Base-by-base conservation (phyloP, 1,140 invertebrate species). In the Globodera ellingtonae region DNA sequence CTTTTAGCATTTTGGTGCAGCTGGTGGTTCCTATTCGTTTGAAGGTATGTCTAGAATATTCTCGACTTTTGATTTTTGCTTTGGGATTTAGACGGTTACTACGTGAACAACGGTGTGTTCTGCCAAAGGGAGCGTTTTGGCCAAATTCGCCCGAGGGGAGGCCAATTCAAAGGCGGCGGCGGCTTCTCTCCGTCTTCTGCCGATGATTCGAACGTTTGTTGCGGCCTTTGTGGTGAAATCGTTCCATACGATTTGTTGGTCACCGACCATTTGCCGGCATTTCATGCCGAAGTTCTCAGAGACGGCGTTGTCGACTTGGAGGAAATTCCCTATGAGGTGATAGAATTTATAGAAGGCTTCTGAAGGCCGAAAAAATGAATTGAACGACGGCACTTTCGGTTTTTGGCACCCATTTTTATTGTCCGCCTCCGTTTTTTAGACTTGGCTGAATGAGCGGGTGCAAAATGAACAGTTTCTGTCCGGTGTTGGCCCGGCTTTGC, bases 221-320 rank as follows among this genome's bases (percentile, higher is more conserved):
- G 87, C 52, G 88, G 88, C 13, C 65, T 89, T 52, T 89, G 87
- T 71, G 87, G 87, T 6, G 87, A 87, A 78, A 85, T 89, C 56
- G 86, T 89, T 70, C 79, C 78, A 7, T 89, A 89, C 59, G 84
- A 89, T 35, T 75, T 44, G 3, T 78, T 89, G 9, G 66, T 89
- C 67, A 75, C 50, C n/a, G 86, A 89, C 13, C 87, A 89, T 78
- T 80, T 89, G 13, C 87, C 86, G 1, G 72, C 79, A 21, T 66
- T 83, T 44, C 87, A 89, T 82, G 87, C 88, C 4, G 88, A 89
- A 73, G 83, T 88, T 7, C 75, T 87, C 21, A 78, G 66, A 50
- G 76, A 86, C 50, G 84, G 82, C 8, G 82, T 78, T 8, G 78
- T 79, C 47, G 82, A 87, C 24, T 69, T 89, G 21, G 87, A 88